Conservation (phyloP, 2,797 vertebrate species). For the Aratinga solstitialis region DNA sequence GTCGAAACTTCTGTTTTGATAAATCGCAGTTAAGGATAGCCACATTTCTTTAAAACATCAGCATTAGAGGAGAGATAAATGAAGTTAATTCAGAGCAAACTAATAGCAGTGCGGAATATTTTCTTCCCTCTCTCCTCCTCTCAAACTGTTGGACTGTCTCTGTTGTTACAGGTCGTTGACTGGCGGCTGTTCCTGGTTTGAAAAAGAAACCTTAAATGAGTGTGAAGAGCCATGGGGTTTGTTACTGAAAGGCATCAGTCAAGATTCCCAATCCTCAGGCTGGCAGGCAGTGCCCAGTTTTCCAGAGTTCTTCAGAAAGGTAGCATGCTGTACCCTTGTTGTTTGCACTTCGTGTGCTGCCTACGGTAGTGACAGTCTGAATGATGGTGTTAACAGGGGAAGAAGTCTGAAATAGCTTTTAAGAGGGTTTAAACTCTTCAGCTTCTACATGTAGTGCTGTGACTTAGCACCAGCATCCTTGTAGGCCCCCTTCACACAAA, state of each 20-base stretch:
- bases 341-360: neutral
- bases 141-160: neutral
- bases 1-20: neutral
- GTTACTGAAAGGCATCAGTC: constrained; percentile 66
- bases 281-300: constrained; percentile 74
- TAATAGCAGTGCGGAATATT: neutral
- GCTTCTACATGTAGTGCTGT: neutral
- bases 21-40: neutral
- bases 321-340: constrained; percentile 5
- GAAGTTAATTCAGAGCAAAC: neutral
- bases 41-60: neutral
- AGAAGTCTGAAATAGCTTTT: neutral
- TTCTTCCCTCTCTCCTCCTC: neutral
- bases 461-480: neutral
- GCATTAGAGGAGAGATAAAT: neutral
- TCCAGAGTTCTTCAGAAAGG: constrained; percentile 68
- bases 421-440: neutral
- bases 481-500: neutral
- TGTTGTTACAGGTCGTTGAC: constrained; percentile 13
- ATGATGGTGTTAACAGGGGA: neutral
- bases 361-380: neutral
- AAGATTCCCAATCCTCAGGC: constrained; percentile 15
- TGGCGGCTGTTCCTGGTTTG: constrained; percentile 73
- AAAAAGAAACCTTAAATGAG: constrained; percentile 61
- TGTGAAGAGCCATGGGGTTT: constrained; percentile 76